Evolutionary conservation across 2,113 vertebrate species (phyloP).

Genomic region (Elephas maximus): DNA sequence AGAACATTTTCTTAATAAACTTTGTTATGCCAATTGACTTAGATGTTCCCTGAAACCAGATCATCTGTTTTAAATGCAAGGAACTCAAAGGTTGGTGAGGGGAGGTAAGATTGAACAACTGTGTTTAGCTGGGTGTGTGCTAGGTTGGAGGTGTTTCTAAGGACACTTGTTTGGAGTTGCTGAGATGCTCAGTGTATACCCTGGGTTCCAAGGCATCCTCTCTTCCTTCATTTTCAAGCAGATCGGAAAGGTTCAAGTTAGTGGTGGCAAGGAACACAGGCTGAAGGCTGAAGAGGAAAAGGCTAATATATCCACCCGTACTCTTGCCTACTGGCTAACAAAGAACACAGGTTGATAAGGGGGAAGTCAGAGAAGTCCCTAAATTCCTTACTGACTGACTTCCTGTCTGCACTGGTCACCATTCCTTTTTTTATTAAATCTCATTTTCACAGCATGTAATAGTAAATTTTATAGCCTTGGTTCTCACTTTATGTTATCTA

Average conservation of each 20-base stretch:
- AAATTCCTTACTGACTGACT: background rate
- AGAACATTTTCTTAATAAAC: no score
- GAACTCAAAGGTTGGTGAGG: background rate
- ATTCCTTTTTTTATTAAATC: background rate
- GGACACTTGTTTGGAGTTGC: background rate
- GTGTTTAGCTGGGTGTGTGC: background rate
- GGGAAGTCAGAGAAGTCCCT: background rate
- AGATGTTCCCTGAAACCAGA: background rate
- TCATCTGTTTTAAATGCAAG: slow-evolving; percentile 28
- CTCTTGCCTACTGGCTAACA: background rate
- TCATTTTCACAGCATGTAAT: background rate
- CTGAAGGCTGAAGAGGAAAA: background rate
- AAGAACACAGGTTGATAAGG: background rate
- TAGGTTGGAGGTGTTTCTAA: background rate
- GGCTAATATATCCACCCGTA: no score
- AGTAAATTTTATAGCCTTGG: background rate
- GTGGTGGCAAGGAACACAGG: background rate
- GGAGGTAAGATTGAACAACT: no score
- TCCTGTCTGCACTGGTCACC: background rate
- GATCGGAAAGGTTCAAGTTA: background rate
- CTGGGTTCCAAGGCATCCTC: background rate
- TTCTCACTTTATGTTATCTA: background rate
- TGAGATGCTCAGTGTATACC: background rate
- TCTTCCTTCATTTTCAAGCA: background rate
- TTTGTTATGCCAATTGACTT: no score